Percentiles rank a stretch among this genome's conserved stretches.
These are phyloP conservation scores for Elmis aenea DNA, from an alignment of 2,888 invertebrate genomes.

Conservation along the genomic window DNA sequence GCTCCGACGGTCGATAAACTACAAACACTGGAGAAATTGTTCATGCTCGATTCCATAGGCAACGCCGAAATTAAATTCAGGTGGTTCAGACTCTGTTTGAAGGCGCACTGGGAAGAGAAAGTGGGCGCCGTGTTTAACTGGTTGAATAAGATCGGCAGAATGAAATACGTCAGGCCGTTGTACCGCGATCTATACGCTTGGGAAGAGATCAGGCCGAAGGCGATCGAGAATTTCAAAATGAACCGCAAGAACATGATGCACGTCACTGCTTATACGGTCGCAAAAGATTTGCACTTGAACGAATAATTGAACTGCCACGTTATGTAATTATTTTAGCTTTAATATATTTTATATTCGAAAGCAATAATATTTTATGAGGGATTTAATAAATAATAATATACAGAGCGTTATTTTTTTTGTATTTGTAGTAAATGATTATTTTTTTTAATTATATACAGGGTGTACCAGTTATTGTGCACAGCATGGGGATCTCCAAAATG, in stretches of 20 bases:
- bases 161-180: conserved; percentile 87
- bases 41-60: conserved; percentile 58
- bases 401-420: no score
- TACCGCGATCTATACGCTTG: conserved; percentile 80
- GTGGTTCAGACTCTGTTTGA: conserved; percentile 75
- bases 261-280: conserved; percentile 67
- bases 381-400: no score
- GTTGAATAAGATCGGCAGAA: conserved; percentile 78
- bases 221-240: conserved; percentile 67
- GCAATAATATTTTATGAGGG: no score
- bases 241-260: conserved; percentile 79
- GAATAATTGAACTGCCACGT: no score
- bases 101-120: conserved; percentile 62
- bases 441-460: no score
- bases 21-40: conserved; percentile 57
- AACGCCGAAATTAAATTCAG: conserved; percentile 78
- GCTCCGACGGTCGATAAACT: conserved; percentile 55
- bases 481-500: no score
- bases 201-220: conserved; percentile 62
- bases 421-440: no score
- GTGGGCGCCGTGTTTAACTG: conserved; percentile 68
- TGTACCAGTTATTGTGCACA: no score
- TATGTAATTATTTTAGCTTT: no score
- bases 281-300: conserved; percentile 73
- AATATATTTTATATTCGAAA: no score